phyloP scores from a whole-genome alignment of 2,797 vertebrate species.

The Sylvia borin region DNA sequence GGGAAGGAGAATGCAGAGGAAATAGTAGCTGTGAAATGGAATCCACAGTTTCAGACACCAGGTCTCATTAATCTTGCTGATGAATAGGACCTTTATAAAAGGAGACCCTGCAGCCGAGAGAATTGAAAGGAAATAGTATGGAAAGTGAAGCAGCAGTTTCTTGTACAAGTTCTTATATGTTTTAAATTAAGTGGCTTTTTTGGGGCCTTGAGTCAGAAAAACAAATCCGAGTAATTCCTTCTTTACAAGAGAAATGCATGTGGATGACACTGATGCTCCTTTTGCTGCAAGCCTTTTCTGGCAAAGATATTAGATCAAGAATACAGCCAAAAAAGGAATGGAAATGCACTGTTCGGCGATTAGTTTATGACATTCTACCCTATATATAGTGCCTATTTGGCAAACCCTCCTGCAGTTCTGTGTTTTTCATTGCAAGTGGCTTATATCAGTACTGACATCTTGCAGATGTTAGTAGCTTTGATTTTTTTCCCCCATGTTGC shows the following conservation, averaged over 20 bases:
- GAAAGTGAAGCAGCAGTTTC: conserved; percentile 60
- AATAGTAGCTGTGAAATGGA: conserved; percentile 25
- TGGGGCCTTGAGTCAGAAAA: conserved; percentile 48
- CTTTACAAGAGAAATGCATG: conserved; percentile 33
- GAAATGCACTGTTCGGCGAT: conserved; percentile 61
- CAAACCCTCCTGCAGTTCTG: conserved; percentile 68
- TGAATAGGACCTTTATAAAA: conserved; percentile 65
- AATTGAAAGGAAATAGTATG: conserved; percentile 56
- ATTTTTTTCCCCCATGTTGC: conserved; percentile 74
- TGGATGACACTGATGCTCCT: conserved; percentile 60
- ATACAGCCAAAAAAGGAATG: conserved; percentile 69
- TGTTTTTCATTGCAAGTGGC: conserved; percentile 78
- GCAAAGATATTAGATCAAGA: conserved; percentile 54
- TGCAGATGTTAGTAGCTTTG: conserved; percentile 84
- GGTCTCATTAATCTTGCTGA: conserved; percentile 65
- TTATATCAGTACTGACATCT: conserved; percentile 80
- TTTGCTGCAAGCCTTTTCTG: conserved; percentile 64
- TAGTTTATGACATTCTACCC: conserved; percentile 71
- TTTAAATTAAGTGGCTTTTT: conserved; percentile 69
- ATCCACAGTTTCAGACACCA: conserved; percentile 30
- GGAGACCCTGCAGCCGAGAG: conserved; percentile 16
- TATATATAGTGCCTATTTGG: conserved; percentile 73
- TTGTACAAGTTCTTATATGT: conserved; percentile 41
- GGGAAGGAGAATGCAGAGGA: not conserved
- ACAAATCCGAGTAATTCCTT: conserved; percentile 39